phyloP scores from a whole-genome alignment of 2,888 invertebrate species.

The Erebia palarica region DNA sequence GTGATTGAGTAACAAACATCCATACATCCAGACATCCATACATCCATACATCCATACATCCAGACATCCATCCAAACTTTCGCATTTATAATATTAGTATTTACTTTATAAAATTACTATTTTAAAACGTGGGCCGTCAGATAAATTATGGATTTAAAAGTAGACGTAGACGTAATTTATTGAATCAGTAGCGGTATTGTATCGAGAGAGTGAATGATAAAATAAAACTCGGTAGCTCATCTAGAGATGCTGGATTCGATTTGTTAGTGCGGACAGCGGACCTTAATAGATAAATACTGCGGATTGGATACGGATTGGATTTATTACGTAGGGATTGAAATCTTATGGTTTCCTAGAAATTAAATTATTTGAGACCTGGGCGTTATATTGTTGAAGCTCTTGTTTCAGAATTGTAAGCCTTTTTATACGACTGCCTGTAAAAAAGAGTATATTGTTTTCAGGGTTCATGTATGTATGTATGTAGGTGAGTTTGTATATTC shows the following conservation, averaged over 20 bases:
- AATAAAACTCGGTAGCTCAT: not conserved
- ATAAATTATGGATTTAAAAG: constrained; percentile 35
- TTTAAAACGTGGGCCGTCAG: constrained; percentile 31
- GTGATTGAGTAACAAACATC: too few species aligned
- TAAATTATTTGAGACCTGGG: too few species aligned
- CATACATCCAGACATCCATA: too few species aligned
- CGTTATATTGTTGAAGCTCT: too few species aligned
- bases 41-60: too few species aligned
- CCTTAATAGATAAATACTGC: not conserved
- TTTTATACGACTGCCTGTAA: too few species aligned
- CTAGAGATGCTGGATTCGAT: not conserved
- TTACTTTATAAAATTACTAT: constrained; percentile 28
- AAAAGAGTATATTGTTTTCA: too few species aligned
- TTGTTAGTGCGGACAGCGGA: not conserved
- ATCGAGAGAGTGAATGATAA: constrained; percentile 5
- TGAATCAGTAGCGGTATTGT: constrained; percentile 10
- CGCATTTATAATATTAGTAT: too few species aligned
- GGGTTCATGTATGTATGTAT: too few species aligned
- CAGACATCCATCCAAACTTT: too few species aligned
- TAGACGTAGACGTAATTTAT: constrained; percentile 32
- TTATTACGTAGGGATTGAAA: not conserved
- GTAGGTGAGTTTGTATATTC: too few species aligned
- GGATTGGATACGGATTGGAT: not conserved
- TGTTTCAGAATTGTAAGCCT: too few species aligned
- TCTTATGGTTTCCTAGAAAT: not conserved